A percentile compares a stretch with the other conserved stretches of the same genome.
Evolutionary conservation across 2,113 vertebrate species (phyloP).

Genomic region (Bos taurus): ARS-UCD2.0 NC_037339.1:76841501-76842000

Average conservation of each 20-base stretch:
- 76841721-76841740: slow-evolving; percentile 93
- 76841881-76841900: slow-evolving; percentile 62
- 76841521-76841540: slow-evolving; percentile 70
- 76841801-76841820: slow-evolving; percentile 93
- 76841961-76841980: not conserved
- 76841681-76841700: slow-evolving; percentile 87
- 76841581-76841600: slow-evolving; percentile 79
- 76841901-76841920: slow-evolving; percentile 26
- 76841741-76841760: slow-evolving; percentile 82
- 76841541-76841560: slow-evolving; percentile 77
- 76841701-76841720: slow-evolving; percentile 86
- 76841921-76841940: slow-evolving; percentile 25
- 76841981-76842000: not conserved
- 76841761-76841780: slow-evolving; percentile 93
- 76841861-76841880: slow-evolving; percentile 51
- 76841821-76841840: slow-evolving; percentile 91
- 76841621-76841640: slow-evolving; percentile 83
- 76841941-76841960: not conserved
- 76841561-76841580: slow-evolving; percentile 76
- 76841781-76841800: slow-evolving; percentile 87
- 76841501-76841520: slow-evolving; percentile 42
- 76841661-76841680: slow-evolving; percentile 86
- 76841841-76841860: slow-evolving; percentile 76
- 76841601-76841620: slow-evolving; percentile 78
- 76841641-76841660: slow-evolving; percentile 85